Conservation (phyloP, 2,797 vertebrate species). For the Microctenopoma stevenorrisi region DNA sequence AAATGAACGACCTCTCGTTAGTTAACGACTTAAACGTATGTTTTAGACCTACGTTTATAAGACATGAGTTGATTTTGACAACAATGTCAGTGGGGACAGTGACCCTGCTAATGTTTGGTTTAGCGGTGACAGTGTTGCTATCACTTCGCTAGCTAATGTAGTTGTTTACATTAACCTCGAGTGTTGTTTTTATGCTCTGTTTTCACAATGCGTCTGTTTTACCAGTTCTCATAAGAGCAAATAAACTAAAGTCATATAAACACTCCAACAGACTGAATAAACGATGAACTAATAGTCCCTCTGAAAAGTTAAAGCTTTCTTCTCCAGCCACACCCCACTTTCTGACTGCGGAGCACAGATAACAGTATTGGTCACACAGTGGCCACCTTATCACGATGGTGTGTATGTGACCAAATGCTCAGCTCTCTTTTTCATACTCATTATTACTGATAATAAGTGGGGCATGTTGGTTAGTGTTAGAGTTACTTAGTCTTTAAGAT, state of each 20-base stretch:
- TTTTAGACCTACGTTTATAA: background rate
- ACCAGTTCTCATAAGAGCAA: background rate
- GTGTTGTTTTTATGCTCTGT: constrained; percentile 10
- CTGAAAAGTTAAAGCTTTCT: constrained; percentile 15
- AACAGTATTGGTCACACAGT: constrained; percentile 50
- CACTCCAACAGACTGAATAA: background rate
- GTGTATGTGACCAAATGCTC: background rate
- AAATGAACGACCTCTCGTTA: background rate
- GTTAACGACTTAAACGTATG: background rate
- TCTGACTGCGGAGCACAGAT: constrained; percentile 57
- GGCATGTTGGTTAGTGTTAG: background rate
- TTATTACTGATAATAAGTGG: background rate
- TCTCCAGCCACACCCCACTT: constrained; percentile 60
- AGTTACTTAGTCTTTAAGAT: background rate
- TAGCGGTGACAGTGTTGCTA: background rate
- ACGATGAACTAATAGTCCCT: background rate
- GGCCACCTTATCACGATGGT: constrained; percentile 11
- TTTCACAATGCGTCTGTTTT: background rate
- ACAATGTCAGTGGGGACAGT: background rate
- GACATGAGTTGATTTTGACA: background rate
- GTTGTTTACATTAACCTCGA: constrained; percentile 55
- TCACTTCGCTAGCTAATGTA: background rate
- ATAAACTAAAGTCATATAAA: background rate
- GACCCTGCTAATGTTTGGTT: background rate
- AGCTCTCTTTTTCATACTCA: background rate